Percentiles rank a stretch among this genome's conserved stretches.
These are phyloP conservation scores for Cerastis rubricosa DNA, from an alignment of 2,888 invertebrate genomes.

Conservation along the genomic window DNA sequence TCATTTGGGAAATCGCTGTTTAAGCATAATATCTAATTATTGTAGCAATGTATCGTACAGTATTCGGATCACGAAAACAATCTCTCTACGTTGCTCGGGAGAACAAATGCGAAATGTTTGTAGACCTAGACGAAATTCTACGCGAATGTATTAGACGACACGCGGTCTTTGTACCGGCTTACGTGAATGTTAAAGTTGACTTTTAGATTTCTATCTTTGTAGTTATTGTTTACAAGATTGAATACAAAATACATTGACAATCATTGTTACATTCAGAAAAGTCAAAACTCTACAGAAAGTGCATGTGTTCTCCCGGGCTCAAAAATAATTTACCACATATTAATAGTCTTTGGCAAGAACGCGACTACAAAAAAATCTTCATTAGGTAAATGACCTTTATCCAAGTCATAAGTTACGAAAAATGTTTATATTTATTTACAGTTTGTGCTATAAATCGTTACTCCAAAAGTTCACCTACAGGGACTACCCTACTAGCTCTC, in stretches of 20 bases:
- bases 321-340: neutral
- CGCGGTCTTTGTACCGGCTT: neutral
- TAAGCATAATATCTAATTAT: constrained; percentile 8
- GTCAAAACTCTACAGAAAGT: neutral
- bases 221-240: neutral
- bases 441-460: neutral
- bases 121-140: constrained; percentile 5
- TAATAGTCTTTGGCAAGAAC: neutral
- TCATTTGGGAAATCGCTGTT: too few relatives aligned
- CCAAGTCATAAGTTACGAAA: neutral
- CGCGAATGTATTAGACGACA: constrained; percentile 21
- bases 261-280: too few relatives aligned
- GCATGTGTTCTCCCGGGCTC: too few relatives aligned
- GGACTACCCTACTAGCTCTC: neutral
- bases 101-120: constrained; percentile 35
- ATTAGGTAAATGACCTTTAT: neutral
- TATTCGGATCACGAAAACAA: constrained; percentile 56
- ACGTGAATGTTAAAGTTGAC: constrained; percentile 7
- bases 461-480: constrained; percentile 1
- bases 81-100: constrained; percentile 36
- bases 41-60: constrained; percentile 9
- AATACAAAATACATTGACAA: neutral
- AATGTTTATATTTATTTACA: too few relatives aligned
- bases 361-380: neutral
- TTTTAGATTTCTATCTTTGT: neutral